Evolutionary conservation across 2,113 vertebrate species (phyloP).

Genomic region (Cryptoleucopteryx plumbea): DNA sequence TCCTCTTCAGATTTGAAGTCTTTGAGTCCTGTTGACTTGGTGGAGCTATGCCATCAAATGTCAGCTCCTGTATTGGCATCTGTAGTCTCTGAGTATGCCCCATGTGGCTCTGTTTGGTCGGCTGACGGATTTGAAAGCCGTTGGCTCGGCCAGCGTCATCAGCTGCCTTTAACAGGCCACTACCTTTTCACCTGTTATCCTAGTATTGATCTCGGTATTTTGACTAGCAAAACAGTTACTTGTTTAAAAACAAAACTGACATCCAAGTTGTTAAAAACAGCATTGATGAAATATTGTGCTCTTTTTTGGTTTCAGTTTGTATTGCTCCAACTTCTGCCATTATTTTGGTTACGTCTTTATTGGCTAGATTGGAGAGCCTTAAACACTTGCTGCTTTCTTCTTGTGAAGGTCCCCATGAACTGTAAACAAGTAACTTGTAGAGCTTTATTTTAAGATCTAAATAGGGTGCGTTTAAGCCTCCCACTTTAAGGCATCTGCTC

Average conservation of each 20-base stretch:
- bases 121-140: neutral
- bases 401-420: neutral
- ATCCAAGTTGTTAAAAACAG: neutral
- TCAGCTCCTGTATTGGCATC: neutral
- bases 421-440: neutral
- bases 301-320: neutral
- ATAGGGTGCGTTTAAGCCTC: neutral
- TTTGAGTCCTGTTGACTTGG: neutral
- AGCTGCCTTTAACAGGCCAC: neutral
- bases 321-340: neutral
- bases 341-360: neutral
- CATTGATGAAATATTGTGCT: neutral
- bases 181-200: neutral
- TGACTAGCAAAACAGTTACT: neutral
- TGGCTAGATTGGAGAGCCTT: neutral
- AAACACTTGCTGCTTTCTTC: neutral
- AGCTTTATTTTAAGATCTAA: neutral
- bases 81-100: neutral
- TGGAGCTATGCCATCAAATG: neutral
- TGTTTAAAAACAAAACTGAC: neutral
- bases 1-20: neutral
- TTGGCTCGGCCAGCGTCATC: neutral
- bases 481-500: neutral
- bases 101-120: rapidly evolving
- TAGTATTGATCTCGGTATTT: neutral